phyloP scores from a whole-genome alignment of 2,797 vertebrate genomes.

The Melanotaenia trifasciata region DNA sequence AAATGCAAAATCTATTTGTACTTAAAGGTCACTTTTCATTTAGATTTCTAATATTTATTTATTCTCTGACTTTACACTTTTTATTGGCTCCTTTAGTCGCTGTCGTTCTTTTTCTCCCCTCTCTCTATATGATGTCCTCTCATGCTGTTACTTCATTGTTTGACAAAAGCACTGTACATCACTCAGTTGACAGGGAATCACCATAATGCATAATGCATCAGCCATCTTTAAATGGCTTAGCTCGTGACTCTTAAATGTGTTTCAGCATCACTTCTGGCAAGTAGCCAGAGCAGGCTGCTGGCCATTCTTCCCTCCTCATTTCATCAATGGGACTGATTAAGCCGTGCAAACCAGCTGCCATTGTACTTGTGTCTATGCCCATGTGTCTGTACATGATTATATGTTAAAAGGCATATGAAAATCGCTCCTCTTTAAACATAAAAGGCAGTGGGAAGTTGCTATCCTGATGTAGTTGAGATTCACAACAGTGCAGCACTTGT shows the following conservation, averaged over 20 bases:
- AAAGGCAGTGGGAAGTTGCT: conserved; percentile 39
- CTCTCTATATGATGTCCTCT: conserved; percentile 30
- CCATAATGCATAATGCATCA: conserved; percentile 48
- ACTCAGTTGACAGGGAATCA: conserved; percentile 49
- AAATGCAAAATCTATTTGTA: conserved; percentile 74
- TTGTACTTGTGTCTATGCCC: conserved; percentile 19
- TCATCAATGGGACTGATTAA: conserved; percentile 54
- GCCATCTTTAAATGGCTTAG: conserved; percentile 49
- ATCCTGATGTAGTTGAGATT: conserved; percentile 29
- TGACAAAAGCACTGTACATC: conserved; percentile 57
- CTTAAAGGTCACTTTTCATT: conserved; percentile 77
- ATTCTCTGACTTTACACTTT: conserved; percentile 26
- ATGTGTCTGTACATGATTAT: conserved; percentile 34
- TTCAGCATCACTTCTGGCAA: conserved; percentile 54
- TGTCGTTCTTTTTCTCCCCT: background rate
- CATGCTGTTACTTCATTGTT: conserved; percentile 53
- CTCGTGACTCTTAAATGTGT: conserved; percentile 49
- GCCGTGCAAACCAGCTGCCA: conserved; percentile 20
- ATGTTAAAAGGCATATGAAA: conserved; percentile 44
- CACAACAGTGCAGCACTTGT: conserved; percentile 29
- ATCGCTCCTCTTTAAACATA: conserved; percentile 39
- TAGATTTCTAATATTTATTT: conserved; percentile 47
- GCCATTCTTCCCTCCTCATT: conserved; percentile 30
- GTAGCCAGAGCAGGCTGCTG: conserved; percentile 33
- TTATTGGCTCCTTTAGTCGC: conserved; percentile 22